Base-by-base conservation (phyloP, 2,888 invertebrate species). In the Conchocele bisecta region DNA sequence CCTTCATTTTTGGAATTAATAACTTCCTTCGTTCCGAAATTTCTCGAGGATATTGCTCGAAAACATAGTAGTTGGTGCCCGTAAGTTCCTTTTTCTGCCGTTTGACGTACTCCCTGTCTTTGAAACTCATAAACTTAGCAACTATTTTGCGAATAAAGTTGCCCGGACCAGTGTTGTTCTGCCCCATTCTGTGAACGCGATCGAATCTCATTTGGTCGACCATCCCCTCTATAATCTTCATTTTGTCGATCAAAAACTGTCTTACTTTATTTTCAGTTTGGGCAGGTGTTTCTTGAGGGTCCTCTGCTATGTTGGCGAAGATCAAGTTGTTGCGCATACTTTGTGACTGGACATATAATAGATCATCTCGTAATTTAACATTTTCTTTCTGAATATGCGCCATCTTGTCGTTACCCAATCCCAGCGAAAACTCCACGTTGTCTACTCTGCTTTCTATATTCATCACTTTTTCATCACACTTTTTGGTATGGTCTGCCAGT, bases 171-270 rank as follows among this genome's bases (percentile, higher is more conserved):
- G 5, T 13, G 11, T 28, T 46, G 28, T 48, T 28, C 15, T 48
- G 29, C n/a, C 48, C 48, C 48, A 48, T 48, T 15, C 48, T 48
- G 17, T 48, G 48, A 7, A 48, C 48, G 9, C 48, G 48, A n/a
- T 48, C 48, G 3, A 48, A 17, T 5, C 48, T 28, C n/a, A 48
- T 29, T 11, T 31, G 29, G 31, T 48, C 48, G 17, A 48, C 48
- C n/a, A 48, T 5, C 4, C 22, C 48, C 48, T 48, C 29, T 17
- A 31, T 31, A 4, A 48, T 4, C 6, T 48, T 48, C 28, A 28
- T 28, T 28, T 48, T 48, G n/a, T 48, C 48, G 22, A 48, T 31
- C 48, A 48, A 29, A 17, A 48, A 48, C 29, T 28, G 26, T 7
- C 48, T n/a, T 6, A 48, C 9, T 7, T 48, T 48, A 3, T 9